Conservation (phyloP, 2,113 vertebrate species). For the Scomber scombrus region DNA sequence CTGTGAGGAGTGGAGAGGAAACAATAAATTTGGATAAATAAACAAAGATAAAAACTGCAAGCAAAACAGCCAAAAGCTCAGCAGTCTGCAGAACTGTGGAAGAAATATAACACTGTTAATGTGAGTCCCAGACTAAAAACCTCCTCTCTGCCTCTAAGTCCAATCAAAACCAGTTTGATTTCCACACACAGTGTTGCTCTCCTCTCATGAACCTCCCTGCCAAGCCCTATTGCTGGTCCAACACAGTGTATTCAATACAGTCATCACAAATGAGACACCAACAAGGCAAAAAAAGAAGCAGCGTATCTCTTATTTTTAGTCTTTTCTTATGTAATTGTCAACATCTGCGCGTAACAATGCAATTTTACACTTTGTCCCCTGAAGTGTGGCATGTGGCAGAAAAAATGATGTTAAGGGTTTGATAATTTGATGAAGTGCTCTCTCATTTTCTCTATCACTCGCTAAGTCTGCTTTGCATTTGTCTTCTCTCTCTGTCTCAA, state of each 20-base stretch:
- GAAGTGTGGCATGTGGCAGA: constrained; percentile 48
- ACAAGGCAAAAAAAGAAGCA: background rate
- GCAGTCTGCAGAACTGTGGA: background rate
- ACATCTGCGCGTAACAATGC: constrained; percentile 50
- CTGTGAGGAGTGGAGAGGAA: background rate
- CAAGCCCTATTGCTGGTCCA: background rate
- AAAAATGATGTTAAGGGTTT: constrained; percentile 52
- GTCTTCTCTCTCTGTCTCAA: constrained; percentile 51
- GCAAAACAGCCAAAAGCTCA: background rate
- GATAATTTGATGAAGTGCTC: constrained; percentile 67
- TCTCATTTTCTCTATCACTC: constrained; percentile 41
- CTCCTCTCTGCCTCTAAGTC: background rate
- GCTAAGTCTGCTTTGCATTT: constrained; percentile 51
- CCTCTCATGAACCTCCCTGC: background rate
- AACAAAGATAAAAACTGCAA: background rate
- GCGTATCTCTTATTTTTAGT: constrained; percentile 26
- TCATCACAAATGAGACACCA: constrained; percentile 35
- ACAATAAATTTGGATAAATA: background rate
- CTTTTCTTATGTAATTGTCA: constrained; percentile 66
- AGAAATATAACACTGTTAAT: constrained; percentile 9
- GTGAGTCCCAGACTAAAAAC: background rate
- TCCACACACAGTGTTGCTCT: constrained; percentile 7
- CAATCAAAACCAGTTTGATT: constrained; percentile 24
- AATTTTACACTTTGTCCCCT: constrained; percentile 67
- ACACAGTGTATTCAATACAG: constrained; percentile 4